These are phyloP conservation scores for Corticium candelabrum DNA, from an alignment of 37 sponge, comb jelly and placozoan species.

Conservation along the genomic window DNA sequence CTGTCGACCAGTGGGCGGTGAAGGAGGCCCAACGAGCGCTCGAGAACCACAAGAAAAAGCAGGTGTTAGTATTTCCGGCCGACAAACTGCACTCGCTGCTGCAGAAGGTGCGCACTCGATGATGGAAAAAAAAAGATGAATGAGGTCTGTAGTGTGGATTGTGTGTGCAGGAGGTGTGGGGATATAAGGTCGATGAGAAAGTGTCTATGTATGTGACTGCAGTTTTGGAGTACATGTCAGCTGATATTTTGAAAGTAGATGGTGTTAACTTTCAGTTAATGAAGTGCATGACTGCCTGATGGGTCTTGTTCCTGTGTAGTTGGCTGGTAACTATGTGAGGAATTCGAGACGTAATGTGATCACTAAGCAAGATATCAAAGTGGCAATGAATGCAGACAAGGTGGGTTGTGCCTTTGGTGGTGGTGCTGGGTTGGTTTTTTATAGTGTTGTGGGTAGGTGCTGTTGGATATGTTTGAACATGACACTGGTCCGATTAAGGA, in stretches of 20 bases:
- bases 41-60: neutral
- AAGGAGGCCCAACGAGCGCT: neutral
- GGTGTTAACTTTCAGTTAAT: neutral
- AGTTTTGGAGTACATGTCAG: conserved; percentile 76
- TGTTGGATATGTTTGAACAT: too few species aligned
- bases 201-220: conserved; percentile 60
- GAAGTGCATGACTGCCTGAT: too few species aligned
- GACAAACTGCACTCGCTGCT: too few species aligned
- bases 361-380: conserved; percentile 36
- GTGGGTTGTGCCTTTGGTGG: too few species aligned
- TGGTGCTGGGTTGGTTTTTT: too few species aligned
- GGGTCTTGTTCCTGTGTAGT: conserved; percentile 36
- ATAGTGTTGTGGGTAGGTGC: too few species aligned
- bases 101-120: neutral
- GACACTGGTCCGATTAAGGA: too few species aligned
- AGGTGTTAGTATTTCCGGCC: too few species aligned
- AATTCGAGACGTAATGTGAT: conserved; percentile 56
- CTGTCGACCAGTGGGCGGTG: neutral
- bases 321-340: conserved; percentile 80
- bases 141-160: too few species aligned
- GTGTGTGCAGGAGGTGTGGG: conserved; percentile 68
- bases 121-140: neutral
- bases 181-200: conserved; percentile 52
- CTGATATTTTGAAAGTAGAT: conserved; percentile 77
- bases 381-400: conserved; percentile 82